Conservation (phyloP, 2,888 invertebrate genomes). For the Taenaris catops region DNA sequence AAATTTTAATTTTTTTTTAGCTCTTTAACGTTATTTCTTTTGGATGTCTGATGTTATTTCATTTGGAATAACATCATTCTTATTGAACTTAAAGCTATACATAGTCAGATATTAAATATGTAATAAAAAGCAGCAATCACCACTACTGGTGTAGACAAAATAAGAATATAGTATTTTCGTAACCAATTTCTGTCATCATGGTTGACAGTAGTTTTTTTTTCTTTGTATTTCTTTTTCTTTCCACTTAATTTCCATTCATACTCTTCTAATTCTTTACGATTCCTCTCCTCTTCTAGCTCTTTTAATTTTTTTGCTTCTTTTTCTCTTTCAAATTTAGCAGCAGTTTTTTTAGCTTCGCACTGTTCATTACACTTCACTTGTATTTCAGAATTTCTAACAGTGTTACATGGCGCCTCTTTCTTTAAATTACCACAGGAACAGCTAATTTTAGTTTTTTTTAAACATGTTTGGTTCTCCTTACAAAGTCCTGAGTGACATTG, state of each 20-base stretch:
- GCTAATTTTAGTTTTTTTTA: conserved; percentile 87
- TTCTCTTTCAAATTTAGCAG: conserved; percentile 72
- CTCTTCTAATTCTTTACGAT: conserved; percentile 85
- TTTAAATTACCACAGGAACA: conserved; percentile 90
- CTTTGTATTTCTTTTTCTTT: conserved; percentile 78
- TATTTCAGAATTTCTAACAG: conserved; percentile 62
- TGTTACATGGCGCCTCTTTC: conserved; percentile 85
- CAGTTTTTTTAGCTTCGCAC: conserved; percentile 80
- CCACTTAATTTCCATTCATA: conserved; percentile 88
- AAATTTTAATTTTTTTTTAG: no score
- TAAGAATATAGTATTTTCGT: conserved; percentile 63
- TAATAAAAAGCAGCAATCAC: conserved; percentile 39
- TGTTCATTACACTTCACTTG: conserved; percentile 81
- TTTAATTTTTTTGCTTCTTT: conserved; percentile 78
- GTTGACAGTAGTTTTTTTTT: conserved; percentile 61
- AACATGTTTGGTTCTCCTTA: conserved; percentile 83
- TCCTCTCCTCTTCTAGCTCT: conserved; percentile 82
- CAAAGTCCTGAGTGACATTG: conserved; percentile 88
- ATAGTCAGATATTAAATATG: conserved; percentile 18
- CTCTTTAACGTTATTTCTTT: no score
- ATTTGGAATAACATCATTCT: no score
- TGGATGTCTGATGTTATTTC: no score
- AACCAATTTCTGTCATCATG: conserved; percentile 61
- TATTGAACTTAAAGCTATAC: no score
- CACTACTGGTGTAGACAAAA: conserved; percentile 42